Evolutionary conservation across 2,888 invertebrate genomes (phyloP), one percentile per base, ranked within the genome.

Genomic region (Falcaria lacertinaria): DNA sequence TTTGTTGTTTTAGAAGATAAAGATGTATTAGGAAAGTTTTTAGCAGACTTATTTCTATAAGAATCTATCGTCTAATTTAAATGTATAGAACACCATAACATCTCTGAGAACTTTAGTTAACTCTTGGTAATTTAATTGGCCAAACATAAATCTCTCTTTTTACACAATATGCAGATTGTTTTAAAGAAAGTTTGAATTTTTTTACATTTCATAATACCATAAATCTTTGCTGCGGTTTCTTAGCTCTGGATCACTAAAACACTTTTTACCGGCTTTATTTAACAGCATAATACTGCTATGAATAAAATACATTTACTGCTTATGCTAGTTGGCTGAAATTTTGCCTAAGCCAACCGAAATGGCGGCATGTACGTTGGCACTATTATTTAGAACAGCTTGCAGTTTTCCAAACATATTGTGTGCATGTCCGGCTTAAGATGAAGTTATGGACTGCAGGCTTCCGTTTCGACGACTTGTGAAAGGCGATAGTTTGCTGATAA

Each of bases 391-490:
- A 16, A 4, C 22, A 15, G 7, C 22, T 22, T 22, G 15, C 37
- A 22, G 22, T 25, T 37, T 37, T 22, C 14, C 37, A 37, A 37
- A 37, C 37, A 25, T 22, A 37, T 22, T 37, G 22, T 25, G 14
- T 37, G 37, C 14, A 25, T 15, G 22, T 37, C 22, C 15, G 22
- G 13, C 14, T 37, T 6, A 14, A n/a, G 35, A 5, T 11, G 15
- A 37, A 37, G 37, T 22, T 37, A 15, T 15, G 16, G 37, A 37
- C 13, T 19, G 36, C 13, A n/a, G 13, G 8, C 19, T 13, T 19
- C 36, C 36, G 19, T 13, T 14, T 36, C 14, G 7, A 22, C 7
- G n/a, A 13, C n/a, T 7, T 19, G 19, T 15, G 13, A 17, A 25
- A 28, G 8, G 11, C 7, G 7, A 28, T 11, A 11, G 28, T 11